Percentiles rank a stretch among this genome's conserved stretches.
Conservation (phyloP, 2,888 invertebrate genomes). For the Iphiclides podalirius region DNA sequence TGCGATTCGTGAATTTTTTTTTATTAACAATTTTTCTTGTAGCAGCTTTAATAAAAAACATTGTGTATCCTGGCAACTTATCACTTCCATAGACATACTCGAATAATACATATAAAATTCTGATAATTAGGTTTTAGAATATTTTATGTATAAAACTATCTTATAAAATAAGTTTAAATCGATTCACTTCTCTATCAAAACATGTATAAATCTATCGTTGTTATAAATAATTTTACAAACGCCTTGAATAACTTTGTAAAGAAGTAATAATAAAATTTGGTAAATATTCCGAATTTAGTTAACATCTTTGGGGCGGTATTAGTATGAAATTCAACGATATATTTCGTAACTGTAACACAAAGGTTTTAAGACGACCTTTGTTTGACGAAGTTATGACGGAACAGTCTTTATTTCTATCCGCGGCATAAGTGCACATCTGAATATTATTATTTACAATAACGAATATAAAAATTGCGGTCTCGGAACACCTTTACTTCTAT, state of each 20-base stretch:
- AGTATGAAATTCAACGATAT: not conserved
- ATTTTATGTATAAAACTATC: constrained; percentile 2
- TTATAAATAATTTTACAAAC: constrained; percentile 3
- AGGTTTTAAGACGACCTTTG: too few relatives aligned
- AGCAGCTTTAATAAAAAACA: not conserved
- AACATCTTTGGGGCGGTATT: constrained; percentile 9
- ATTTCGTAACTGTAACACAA: not conserved
- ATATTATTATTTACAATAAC: not conserved
- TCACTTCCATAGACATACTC: not conserved
- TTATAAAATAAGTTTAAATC: constrained; percentile 11
- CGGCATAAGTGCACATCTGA: not conserved
- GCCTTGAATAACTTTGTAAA: not conserved
- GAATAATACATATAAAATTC: not conserved
- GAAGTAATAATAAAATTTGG: constrained; percentile 6
- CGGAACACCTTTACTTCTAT: not conserved
- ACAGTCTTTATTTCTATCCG: not conserved
- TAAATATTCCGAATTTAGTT: constrained; percentile 2
- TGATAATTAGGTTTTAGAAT: too few relatives aligned
- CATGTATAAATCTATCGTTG: constrained; percentile 7
- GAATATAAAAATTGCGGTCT: not conserved
- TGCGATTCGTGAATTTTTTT: not conserved
- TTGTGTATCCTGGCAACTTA: not conserved
- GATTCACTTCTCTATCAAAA: constrained; percentile 10
- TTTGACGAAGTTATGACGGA: not conserved
- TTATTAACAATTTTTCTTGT: not conserved